phyloP scores from a whole-genome alignment of 2,888 invertebrate species.

The Phasia obesa region DNA sequence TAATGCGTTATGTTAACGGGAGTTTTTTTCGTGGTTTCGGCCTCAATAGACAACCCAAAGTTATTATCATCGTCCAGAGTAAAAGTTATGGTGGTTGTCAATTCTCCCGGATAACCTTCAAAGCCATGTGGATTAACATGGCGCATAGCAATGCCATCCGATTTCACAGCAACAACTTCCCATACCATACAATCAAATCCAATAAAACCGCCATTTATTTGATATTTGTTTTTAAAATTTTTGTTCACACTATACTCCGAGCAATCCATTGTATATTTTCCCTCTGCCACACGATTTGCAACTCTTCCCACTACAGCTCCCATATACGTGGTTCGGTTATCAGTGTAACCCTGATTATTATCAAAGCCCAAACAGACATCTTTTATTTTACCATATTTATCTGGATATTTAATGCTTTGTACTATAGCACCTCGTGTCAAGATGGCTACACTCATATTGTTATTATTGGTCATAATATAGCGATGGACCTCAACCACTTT shows the following conservation, averaged over 20 bases:
- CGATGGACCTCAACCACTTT: slow-evolving; percentile 75
- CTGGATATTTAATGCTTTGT: slow-evolving; percentile 88
- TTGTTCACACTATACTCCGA: slow-evolving; percentile 86
- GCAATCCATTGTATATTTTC: slow-evolving; percentile 87
- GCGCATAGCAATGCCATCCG: slow-evolving; percentile 86
- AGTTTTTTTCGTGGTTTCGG: slow-evolving; percentile 90
- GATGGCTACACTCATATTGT: slow-evolving; percentile 80
- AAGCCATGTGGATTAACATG: slow-evolving; percentile 90
- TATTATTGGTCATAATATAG: slow-evolving; percentile 76
- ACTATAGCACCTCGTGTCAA: slow-evolving; percentile 92
- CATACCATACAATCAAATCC: slow-evolving; percentile 93
- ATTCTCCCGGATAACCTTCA: slow-evolving; percentile 94
- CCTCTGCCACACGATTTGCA: slow-evolving; percentile 90
- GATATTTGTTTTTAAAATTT: slow-evolving; percentile 87
- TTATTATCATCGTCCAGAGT: slow-evolving; percentile 88
- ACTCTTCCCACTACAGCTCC: slow-evolving; percentile 94
- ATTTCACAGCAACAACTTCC: slow-evolving; percentile 81
- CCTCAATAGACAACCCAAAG: slow-evolving; percentile 89
- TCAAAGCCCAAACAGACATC: slow-evolving; percentile 93
- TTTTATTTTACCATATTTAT: slow-evolving; percentile 87
- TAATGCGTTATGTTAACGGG: slow-evolving; percentile 93
- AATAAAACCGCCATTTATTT: slow-evolving; percentile 91
- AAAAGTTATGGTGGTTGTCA: slow-evolving; percentile 88
- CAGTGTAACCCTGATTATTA: slow-evolving; percentile 86
- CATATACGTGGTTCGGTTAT: slow-evolving; percentile 85